Percentiles rank a stretch among this genome's conserved stretches.
These are phyloP conservation scores for Zonitis immaculata DNA, from an alignment of 2,888 invertebrate species.

Conservation along the genomic window DNA sequence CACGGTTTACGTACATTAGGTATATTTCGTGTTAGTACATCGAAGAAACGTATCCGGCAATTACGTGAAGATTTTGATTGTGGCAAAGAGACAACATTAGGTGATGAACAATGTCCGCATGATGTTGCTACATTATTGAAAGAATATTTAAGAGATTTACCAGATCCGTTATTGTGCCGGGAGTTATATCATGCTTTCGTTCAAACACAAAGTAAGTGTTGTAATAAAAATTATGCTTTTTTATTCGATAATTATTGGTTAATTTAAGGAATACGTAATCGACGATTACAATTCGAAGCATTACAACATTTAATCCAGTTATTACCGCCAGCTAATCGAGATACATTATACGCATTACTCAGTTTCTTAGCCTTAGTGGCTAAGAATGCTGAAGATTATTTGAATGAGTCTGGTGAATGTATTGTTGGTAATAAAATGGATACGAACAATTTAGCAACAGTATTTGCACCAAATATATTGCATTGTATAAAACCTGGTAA, in stretches of 20 bases:
- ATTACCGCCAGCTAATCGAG: constrained; percentile 81
- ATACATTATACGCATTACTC: constrained; percentile 80
- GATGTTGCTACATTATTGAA: constrained; percentile 91
- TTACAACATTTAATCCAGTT: constrained; percentile 79
- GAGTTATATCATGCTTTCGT: constrained; percentile 87
- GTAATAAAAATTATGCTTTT: not conserved
- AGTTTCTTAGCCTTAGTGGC: constrained; percentile 77
- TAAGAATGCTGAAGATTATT: constrained; percentile 63
- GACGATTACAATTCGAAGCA: constrained; percentile 76
- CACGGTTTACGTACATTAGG: constrained; percentile 82
- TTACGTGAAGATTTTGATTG: constrained; percentile 87
- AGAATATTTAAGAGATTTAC: constrained; percentile 88
- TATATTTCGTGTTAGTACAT: constrained; percentile 87
- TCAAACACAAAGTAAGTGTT: constrained; percentile 85
- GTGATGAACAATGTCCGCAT: constrained; percentile 81
- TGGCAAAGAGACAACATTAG: constrained; percentile 67
- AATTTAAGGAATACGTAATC: constrained; percentile 70
- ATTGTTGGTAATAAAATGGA: constrained; percentile 90
- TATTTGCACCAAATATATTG: constrained; percentile 91
- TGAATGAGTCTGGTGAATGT: constrained; percentile 48
- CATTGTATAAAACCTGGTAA: constrained; percentile 64
- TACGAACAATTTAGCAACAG: constrained; percentile 83
- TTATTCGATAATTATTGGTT: constrained; percentile 5
- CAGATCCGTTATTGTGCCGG: constrained; percentile 85
- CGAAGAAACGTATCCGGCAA: constrained; percentile 89